phyloP scores from a whole-genome alignment of 2,888 invertebrate species.

The Trichogramma dendrolimi region DNA sequence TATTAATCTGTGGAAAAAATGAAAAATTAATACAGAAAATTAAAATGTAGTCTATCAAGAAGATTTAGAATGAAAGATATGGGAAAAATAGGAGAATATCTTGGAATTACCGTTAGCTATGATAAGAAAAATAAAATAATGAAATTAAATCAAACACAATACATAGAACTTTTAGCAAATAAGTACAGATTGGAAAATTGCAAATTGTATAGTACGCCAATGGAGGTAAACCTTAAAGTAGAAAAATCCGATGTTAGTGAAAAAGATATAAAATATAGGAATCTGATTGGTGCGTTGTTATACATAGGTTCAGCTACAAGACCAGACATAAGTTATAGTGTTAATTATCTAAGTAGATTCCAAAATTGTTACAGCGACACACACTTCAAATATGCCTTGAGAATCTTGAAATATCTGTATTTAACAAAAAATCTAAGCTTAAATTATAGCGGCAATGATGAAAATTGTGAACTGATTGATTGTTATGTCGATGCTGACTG shows the following conservation, averaged over 20 bases:
- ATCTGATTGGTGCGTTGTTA: slow-evolving; percentile 25
- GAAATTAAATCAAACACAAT: too few species aligned
- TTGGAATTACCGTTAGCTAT: too few species aligned
- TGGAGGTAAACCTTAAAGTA: slow-evolving; percentile 23
- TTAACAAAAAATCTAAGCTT: slow-evolving; percentile 21
- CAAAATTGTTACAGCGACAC: slow-evolving; percentile 19
- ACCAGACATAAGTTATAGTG: slow-evolving; percentile 23
- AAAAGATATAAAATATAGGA: slow-evolving; percentile 19
- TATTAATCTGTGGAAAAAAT: too few species aligned
- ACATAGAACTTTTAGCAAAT: too few species aligned
- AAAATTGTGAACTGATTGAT: not conserved
- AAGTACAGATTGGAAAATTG: too few species aligned
- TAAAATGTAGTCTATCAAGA: too few species aligned
- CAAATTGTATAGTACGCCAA: slow-evolving; percentile 19
- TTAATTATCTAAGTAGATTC: slow-evolving; percentile 24
- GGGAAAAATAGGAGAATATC: too few species aligned
- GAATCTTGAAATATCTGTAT: slow-evolving; percentile 16
- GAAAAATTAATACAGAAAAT: too few species aligned
- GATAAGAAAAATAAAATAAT: not conserved
- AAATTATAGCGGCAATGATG: slow-evolving; percentile 2
- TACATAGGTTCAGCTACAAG: slow-evolving; percentile 23
- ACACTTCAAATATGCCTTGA: slow-evolving; percentile 19
- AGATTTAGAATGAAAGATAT: too few species aligned
- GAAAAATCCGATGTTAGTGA: slow-evolving; percentile 4
- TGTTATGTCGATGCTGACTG: slow-evolving; percentile 14